phyloP scores from a whole-genome alignment of 2,113 vertebrate genomes.

The Petroica traversi region DNA sequence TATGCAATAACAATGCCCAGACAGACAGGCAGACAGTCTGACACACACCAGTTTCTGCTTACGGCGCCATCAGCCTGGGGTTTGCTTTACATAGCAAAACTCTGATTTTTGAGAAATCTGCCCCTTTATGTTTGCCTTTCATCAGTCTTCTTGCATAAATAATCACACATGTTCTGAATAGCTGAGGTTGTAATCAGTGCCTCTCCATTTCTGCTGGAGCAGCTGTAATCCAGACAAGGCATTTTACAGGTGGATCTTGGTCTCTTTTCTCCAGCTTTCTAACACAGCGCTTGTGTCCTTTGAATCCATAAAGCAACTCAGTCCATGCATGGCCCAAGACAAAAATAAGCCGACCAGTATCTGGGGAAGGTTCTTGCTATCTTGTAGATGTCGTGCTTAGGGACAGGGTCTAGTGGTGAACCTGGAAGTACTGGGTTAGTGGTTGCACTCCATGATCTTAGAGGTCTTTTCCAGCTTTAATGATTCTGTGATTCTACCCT shows the following conservation, averaged over 20 bases:
- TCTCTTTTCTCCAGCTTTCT: background rate
- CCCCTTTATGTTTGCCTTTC: background rate
- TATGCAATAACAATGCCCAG: background rate
- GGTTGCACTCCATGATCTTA: background rate
- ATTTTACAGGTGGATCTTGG: background rate
- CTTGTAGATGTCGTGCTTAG: background rate
- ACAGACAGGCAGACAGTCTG: background rate
- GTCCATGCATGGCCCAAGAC: background rate
- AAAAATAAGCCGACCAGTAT: background rate
- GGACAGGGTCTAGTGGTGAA: background rate
- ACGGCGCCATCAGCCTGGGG: background rate
- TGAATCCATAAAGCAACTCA: background rate
- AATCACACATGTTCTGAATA: background rate
- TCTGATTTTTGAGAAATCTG: background rate
- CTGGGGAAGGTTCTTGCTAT: background rate
- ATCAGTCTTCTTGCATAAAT: background rate
- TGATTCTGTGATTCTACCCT: background rate
- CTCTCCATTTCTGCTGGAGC: background rate
- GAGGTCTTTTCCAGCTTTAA: background rate
- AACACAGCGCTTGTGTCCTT: background rate
- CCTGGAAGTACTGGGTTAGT: background rate
- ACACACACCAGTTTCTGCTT: background rate
- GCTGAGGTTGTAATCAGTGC: background rate
- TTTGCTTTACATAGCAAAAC: background rate
- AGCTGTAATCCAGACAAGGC: slow-evolving; percentile 6